Base-by-base conservation (phyloP, 2,797 vertebrate species). In the Lacerta bilineata region DNA sequence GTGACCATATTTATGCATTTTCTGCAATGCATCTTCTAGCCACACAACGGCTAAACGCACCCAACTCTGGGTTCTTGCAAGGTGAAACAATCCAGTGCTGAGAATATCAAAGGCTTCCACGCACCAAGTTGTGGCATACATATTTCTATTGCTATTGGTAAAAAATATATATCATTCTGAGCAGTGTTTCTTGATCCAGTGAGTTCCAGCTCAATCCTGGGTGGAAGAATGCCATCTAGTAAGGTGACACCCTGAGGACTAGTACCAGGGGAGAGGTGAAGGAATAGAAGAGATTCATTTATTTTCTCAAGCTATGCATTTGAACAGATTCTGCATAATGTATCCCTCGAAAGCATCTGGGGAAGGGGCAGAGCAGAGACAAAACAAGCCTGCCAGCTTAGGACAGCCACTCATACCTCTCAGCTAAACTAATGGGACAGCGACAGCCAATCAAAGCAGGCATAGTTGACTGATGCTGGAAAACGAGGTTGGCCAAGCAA, bases 1-100 rank as follows among this genome's bases (percentile, higher is more conserved):
- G 78, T 36, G 55, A 84, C 20, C 79, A 75, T 5, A 0, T 91
- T 92, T 90, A 93, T 91, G 83, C 71, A 90, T 90, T 64, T 79
- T 88, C 11, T 3, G 9, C 66, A 46, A 46, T 23, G 66, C 8
- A 61, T 41, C 75, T 90, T 89, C 46, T 80, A 89, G 89, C 5
- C 69, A 50, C 50, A 76, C 69, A 81, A 82, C 39, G 18, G 23
- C 39, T 87, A 3, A 46, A 20, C n/a, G 25, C 41, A 25, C 46
- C 71, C 23, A 50, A 20, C 64, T 29, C 59, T 46, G 18, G 5
- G 29, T 68, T 83, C 29, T 39, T 55, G 41, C 15, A 59, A 88
- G 59, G 80, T 36, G 11, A n/a, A 88, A 29, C 76, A 76, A 13
- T 11, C 43, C n/a, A 20, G 43, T 15, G 25, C 87, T 33, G 80